Evolutionary conservation across 2,797 vertebrate genomes (phyloP).

Genomic region (Mormyrus hasselquistii): DNA sequence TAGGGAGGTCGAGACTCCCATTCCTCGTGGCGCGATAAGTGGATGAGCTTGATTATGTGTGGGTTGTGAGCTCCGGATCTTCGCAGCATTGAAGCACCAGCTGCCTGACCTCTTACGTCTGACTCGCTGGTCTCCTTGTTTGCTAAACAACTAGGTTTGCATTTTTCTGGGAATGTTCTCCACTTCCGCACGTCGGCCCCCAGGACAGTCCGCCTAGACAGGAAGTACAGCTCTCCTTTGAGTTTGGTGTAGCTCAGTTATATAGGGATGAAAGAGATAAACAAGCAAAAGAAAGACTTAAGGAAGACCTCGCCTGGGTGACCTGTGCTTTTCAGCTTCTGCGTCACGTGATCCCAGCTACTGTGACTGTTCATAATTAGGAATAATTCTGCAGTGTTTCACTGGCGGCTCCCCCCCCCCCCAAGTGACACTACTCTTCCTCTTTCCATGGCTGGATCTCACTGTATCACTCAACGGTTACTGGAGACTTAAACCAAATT

Average conservation of each 20-base stretch:
- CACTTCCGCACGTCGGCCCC: neutral
- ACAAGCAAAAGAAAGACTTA: neutral
- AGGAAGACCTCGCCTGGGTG: neutral
- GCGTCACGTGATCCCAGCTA: neutral
- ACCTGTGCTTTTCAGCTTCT: neutral
- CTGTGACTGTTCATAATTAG: neutral
- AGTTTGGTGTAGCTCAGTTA: neutral
- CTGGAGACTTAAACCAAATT: neutral
- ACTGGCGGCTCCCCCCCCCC: neutral
- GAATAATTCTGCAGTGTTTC: neutral
- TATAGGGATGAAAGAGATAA: neutral
- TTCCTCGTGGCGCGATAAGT: neutral
- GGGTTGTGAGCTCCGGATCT: neutral
- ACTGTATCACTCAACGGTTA: neutral
- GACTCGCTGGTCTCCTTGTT: neutral
- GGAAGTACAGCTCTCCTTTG: neutral
- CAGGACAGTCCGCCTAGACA: neutral
- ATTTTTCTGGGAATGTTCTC: neutral
- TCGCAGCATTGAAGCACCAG: neutral
- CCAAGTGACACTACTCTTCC: neutral
- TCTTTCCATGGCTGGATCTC: neutral
- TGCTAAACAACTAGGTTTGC: neutral
- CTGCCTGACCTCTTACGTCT: neutral
- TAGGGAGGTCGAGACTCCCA: too few species aligned
- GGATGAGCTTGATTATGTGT: neutral